phyloP scores from a whole-genome alignment of 1,140 invertebrate species.

The Sitobion miscanthi region DNA sequence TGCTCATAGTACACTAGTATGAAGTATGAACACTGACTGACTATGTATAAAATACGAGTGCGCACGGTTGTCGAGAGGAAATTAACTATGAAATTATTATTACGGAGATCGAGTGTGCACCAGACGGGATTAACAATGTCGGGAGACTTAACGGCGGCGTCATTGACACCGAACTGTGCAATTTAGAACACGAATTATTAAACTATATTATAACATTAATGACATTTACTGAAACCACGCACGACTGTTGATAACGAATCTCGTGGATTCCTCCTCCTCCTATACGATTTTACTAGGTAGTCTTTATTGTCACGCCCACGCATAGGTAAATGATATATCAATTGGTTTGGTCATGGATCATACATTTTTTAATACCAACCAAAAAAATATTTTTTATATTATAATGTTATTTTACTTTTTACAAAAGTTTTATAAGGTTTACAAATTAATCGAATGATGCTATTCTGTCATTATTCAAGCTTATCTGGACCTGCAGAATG shows the following conservation, averaged over 20 bases:
- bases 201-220: not conserved
- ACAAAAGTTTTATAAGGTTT: not conserved
- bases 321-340: not conserved
- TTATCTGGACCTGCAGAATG: not conserved
- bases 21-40: not conserved
- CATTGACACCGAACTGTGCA: not conserved
- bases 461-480: not conserved
- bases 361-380: not conserved
- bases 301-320: not conserved
- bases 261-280: not conserved
- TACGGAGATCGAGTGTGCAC: not conserved
- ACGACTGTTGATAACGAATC: not conserved
- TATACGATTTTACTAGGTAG: not conserved
- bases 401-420: not conserved
- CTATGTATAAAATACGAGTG: not conserved
- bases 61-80: not conserved
- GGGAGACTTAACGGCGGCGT: not conserved
- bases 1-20: not conserved
- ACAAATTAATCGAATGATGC: not conserved
- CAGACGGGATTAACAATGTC: not conserved
- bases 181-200: not conserved
- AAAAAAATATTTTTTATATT: not conserved
- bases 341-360: not conserved
- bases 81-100: not conserved
- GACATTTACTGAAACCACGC: not conserved